Conservation (phyloP, 64 coral and sea anemone species). For the Stichodactyla helianthus region DNA sequence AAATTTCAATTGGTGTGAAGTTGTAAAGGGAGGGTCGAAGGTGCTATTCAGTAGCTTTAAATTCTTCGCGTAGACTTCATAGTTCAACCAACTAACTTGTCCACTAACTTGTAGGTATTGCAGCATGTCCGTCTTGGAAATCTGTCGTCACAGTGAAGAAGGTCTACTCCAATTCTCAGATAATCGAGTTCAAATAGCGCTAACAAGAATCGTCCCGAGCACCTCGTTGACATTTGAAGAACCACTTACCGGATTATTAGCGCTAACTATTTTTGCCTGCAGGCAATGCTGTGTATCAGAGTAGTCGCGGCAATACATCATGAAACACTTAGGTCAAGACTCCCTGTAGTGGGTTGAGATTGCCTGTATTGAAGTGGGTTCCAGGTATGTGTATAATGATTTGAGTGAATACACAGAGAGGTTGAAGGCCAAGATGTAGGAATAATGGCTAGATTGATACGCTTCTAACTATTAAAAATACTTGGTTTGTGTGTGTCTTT, state of each 20-base stretch:
- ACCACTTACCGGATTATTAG: slow-evolving; percentile 6
- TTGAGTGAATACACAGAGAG: background rate
- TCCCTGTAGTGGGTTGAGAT: background rate
- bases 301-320: background rate
- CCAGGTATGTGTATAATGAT: background rate
- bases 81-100: background rate
- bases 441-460: background rate
- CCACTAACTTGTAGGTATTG: background rate
- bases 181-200: slow-evolving; percentile 6
- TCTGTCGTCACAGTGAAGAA: background rate
- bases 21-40: background rate
- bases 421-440: background rate
- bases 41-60: background rate
- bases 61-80: background rate
- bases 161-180: background rate
- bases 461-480: background rate
- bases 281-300: background rate
- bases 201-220: background rate
- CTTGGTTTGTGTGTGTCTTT: background rate
- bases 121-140: background rate
- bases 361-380: background rate
- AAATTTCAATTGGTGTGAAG: background rate
- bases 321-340: background rate
- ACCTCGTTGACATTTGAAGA: slow-evolving; percentile 4
- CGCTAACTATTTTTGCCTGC: slow-evolving; percentile 1